Evolutionary conservation across 1,140 invertebrate species (phyloP), one percentile per base, ranked within the genome.

Genomic region (Metaphire vulgaris): DNA sequence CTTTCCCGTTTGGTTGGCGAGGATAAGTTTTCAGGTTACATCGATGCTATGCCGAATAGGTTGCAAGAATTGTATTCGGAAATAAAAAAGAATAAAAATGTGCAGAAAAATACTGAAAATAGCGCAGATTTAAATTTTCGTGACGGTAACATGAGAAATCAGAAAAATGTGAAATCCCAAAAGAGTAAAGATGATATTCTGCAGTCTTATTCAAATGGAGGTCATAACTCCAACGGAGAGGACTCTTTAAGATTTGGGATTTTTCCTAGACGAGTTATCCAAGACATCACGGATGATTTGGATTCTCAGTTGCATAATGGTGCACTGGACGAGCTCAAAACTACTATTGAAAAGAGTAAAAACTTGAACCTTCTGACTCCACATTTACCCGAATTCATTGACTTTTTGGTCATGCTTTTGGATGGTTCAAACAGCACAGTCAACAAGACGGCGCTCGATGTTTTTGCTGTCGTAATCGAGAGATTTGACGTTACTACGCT

Each of bases 301-400:
- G 83, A 86, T 76, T 84, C 85, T 74, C 81, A 83, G 71, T 80
- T 81, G 12, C 74, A 85, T 69, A 82, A 81, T 70, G 82, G 85
- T 79, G 85, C 84, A 70, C 83, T 86, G 34, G 85, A 85, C 69
- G 82, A 84, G 70, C 79, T 87, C 31, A 82, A 83, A 75, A 78
- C 70, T 31, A 82, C 83, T 72, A 76, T 87, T 30, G 75, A 79
- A 74, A 81, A 81, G 30, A 78, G 83, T 56, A 21, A 56, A 12
- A 56, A 56, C 26, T 81, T 84, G 70, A 74, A 83, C 69, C 79
- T 85, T 72, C 85, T 92, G 30, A 87, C 89, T 79, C 88, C 90
- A 0, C 86, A 90, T 83, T 86, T 91, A 79, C 88, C 89, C 75
- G 88, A 89, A 72, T 88, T 92, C 74, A 86, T 92, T 68, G 87